Percentiles rank a stretch among this genome's conserved stretches.
These are phyloP conservation scores for Hydrolagus affinis DNA, from an alignment of 2,113 vertebrate species.

Conservation along the genomic window DNA sequence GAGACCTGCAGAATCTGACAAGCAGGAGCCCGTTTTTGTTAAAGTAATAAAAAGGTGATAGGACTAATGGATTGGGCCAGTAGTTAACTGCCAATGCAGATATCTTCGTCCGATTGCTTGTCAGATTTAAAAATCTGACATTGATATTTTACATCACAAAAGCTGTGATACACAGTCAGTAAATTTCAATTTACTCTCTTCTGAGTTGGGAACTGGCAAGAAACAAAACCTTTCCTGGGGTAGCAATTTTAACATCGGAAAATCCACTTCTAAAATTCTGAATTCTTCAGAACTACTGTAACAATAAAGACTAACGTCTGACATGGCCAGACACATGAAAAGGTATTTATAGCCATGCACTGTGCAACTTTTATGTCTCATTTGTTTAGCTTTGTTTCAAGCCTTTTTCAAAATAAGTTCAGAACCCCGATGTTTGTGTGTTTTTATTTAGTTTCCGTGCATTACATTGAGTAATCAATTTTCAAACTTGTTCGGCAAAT, in stretches of 20 bases:
- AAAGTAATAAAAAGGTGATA: background rate
- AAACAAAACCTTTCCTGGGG: background rate
- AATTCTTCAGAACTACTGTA: slow-evolving; percentile 5
- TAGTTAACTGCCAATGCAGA: background rate
- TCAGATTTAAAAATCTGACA: background rate
- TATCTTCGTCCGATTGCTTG: background rate
- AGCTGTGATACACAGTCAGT: background rate
- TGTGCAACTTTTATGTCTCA: slow-evolving; percentile 7
- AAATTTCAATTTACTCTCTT: background rate
- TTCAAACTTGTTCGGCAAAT: slow-evolving; percentile 11
- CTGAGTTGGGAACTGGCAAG: background rate
- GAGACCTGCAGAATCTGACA: background rate
- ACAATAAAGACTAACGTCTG: background rate
- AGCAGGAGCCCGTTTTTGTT: background rate
- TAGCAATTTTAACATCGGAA: slow-evolving; percentile 4
- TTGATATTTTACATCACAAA: background rate
- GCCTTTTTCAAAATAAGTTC: slow-evolving; percentile 24
- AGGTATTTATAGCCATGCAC: slow-evolving; percentile 4
- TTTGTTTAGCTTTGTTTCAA: background rate
- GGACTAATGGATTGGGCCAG: background rate
- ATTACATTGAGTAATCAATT: slow-evolving; percentile 20
- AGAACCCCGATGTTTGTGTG: background rate
- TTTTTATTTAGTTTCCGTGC: background rate
- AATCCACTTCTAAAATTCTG: background rate
- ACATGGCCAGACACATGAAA: background rate